These are phyloP conservation scores for Xanthia icteritia DNA, from an alignment of 2,888 invertebrate genomes.

Conservation along the genomic window DNA sequence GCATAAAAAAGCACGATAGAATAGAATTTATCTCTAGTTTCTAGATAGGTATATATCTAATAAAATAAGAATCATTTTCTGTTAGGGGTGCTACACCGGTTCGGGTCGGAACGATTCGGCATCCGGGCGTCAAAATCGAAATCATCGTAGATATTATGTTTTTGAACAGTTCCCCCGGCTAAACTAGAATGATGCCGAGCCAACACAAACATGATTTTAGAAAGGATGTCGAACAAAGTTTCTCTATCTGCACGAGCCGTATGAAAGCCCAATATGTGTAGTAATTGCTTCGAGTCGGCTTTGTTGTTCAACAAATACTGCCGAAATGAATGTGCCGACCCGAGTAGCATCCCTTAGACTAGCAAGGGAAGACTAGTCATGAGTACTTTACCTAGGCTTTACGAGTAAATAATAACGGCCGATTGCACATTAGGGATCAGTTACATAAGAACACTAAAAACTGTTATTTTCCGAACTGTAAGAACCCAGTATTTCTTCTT, in stretches of 20 bases:
- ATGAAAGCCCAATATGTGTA: neutral
- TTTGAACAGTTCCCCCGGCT: neutral
- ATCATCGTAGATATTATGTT: neutral
- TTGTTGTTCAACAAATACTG: neutral
- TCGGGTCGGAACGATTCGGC: neutral
- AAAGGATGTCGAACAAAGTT: neutral
- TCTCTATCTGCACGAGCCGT: neutral
- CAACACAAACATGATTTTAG: no score
- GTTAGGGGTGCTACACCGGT: neutral
- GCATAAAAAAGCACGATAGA: constrained; percentile 17
- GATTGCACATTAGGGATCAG: neutral
- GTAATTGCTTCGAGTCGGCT: neutral
- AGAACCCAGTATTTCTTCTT: neutral
- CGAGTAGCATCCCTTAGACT: neutral
- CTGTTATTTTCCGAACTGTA: neutral
- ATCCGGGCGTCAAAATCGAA: neutral
- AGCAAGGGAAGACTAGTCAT: neutral
- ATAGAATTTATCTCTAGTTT: constrained; percentile 6
- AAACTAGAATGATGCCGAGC: neutral
- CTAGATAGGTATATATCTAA: neutral
- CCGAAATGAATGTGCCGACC: neutral
- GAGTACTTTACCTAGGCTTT: neutral
- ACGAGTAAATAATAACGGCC: neutral
- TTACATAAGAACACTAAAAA: neutral
- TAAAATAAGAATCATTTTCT: neutral